Evolutionary conservation across 2,113 vertebrate genomes (phyloP).

Genomic region (Albula goreensis): DNA sequence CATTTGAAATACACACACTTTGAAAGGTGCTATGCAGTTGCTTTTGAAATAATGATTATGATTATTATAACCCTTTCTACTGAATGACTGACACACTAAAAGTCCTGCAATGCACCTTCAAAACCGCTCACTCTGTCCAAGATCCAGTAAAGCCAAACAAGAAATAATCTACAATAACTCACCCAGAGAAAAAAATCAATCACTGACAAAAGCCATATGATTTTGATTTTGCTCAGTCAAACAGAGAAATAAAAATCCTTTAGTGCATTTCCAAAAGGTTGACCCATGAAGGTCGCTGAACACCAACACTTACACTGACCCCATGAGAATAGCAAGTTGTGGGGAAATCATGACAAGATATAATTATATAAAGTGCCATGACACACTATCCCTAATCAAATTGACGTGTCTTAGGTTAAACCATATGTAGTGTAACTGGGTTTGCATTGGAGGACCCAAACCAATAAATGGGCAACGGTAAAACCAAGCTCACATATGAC

Average conservation of each 20-base stretch:
- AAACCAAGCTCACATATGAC: not conserved
- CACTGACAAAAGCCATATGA: not conserved
- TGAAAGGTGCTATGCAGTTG: no score
- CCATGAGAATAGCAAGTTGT: no score
- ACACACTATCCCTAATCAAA: not conserved
- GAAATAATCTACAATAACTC: not conserved
- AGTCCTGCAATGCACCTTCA: no score
- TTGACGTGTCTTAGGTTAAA: not conserved
- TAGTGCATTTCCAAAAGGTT: not conserved
- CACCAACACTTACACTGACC: no score
- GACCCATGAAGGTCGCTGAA: not conserved
- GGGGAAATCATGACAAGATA: not conserved
- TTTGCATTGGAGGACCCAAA: not conserved
- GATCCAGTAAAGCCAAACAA: not conserved
- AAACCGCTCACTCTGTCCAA: not conserved
- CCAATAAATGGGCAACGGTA: not conserved
- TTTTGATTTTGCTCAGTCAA: not conserved
- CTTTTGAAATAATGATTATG: no score
- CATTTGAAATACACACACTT: no score
- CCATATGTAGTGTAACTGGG: not conserved
- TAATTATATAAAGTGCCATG: not conserved
- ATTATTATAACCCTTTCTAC: no score
- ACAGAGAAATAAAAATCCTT: not conserved
- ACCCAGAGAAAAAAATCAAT: not conserved
- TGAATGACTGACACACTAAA: no score